These are phyloP conservation scores for Tuta absoluta DNA, from an alignment of 2,888 invertebrate species.

Conservation along the genomic window DNA sequence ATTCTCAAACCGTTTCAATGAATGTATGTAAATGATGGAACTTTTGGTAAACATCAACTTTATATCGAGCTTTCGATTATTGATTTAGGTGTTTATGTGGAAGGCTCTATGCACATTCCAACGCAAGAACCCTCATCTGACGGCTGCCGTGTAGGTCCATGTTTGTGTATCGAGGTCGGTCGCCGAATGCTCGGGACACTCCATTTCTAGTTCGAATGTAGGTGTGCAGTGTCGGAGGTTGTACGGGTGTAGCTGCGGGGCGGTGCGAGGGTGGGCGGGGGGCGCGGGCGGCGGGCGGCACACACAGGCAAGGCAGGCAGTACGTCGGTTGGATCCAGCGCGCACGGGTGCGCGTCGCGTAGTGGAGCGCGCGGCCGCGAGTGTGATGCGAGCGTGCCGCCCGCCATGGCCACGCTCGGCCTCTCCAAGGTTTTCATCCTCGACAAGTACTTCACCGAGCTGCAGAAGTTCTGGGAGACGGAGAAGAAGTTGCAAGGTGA, in stretches of 20 bases:
- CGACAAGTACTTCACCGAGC: constrained; percentile 98
- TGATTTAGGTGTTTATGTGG: constrained; percentile 1
- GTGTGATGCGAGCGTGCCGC: constrained; percentile 72
- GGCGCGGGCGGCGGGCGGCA: constrained; percentile 34
- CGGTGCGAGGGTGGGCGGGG: constrained; percentile 30
- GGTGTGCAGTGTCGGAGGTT: constrained; percentile 34
- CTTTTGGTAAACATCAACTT: background rate
- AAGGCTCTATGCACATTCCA: background rate
- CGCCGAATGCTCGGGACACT: constrained; percentile 34
- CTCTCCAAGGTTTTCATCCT: constrained; percentile 98
- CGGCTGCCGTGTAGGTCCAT: background rate
- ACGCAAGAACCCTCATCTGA: background rate
- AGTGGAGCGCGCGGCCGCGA: constrained; percentile 60
- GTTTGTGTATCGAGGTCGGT: constrained; percentile 17
- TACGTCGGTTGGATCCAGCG: constrained; percentile 54
- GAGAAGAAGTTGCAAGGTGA: constrained; percentile 98
- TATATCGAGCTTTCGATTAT: background rate
- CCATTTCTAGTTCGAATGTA: constrained; percentile 43
- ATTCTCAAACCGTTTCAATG: constrained; percentile 7
- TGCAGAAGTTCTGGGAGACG: constrained; percentile 98
- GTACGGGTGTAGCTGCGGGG: constrained; percentile 28
- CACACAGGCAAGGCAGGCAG: constrained; percentile 57
- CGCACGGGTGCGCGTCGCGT: constrained; percentile 47
- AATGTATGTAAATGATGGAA: background rate
- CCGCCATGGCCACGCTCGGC: constrained; percentile 95